phyloP scores from a whole-genome alignment of 1,140 invertebrate species.

The Marisa cornuarietis region DNA sequence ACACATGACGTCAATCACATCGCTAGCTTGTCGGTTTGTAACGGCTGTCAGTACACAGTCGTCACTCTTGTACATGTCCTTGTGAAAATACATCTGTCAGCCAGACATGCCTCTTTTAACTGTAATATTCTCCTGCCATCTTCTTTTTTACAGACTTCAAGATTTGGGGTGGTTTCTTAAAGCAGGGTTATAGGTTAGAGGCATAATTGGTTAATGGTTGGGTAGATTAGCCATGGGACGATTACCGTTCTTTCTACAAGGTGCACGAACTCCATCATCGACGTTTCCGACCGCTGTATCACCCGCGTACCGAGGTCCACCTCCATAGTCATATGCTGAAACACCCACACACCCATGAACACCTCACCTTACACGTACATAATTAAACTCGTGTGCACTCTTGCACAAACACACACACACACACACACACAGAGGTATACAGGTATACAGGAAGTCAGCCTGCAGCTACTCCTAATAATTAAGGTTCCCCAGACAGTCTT shows the following conservation, averaged over 20 bases:
- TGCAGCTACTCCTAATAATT: too few relatives aligned
- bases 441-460: too few relatives aligned
- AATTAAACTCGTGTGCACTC: not conserved
- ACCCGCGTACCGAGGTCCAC: slow-evolving; percentile 35
- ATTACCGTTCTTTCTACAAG: slow-evolving; percentile 36
- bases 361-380: not conserved
- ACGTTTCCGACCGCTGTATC: slow-evolving; percentile 32
- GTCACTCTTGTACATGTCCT: not conserved
- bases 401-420: too few relatives aligned
- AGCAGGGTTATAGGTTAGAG: too few relatives aligned
- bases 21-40: too few relatives aligned
- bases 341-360: not conserved
- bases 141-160: not conserved
- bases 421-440: too few relatives aligned
- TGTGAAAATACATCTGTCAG: not conserved
- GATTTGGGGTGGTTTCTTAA: too few relatives aligned
- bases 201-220: too few relatives aligned
- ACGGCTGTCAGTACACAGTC: too few relatives aligned
- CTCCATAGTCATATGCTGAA: slow-evolving; percentile 32
- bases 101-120: not conserved
- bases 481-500: too few relatives aligned
- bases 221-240: too few relatives aligned
- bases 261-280: slow-evolving; percentile 32
- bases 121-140: not conserved
- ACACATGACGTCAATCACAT: not conserved